phyloP scores from a whole-genome alignment of 2,797 vertebrate species.

The Bovichtus variegatus region DNA sequence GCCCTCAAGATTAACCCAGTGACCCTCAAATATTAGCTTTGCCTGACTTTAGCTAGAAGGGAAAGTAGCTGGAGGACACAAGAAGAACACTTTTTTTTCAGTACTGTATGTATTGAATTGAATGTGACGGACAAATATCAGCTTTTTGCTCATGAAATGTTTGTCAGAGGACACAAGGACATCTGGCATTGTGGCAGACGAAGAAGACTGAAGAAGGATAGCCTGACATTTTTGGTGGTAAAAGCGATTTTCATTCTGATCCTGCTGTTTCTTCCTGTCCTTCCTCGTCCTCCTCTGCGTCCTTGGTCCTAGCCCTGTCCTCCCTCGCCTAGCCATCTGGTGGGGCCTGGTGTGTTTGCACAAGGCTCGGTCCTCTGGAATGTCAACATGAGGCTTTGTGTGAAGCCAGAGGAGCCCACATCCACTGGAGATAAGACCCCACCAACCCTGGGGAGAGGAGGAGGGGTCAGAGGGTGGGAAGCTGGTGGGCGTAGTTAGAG shows the following conservation, averaged over 20 bases:
- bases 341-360: conserved; percentile 81
- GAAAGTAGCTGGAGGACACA: conserved; percentile 25
- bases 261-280: conserved; percentile 53
- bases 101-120: not conserved
- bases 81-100: conserved; percentile 8
- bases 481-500: conserved; percentile 36
- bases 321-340: conserved; percentile 76
- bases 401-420: conserved; percentile 78
- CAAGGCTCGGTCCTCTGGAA: conserved; percentile 85
- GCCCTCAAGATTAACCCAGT: conserved; percentile 70
- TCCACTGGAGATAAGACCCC: conserved; percentile 78
- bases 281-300: conserved; percentile 50
- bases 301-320: conserved; percentile 60
- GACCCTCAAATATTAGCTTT: conserved; percentile 73
- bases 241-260: conserved; percentile 41
- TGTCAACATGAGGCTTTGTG: conserved; percentile 85
- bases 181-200: conserved; percentile 28
- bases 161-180: conserved; percentile 2
- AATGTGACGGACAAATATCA: not conserved
- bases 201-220: conserved; percentile 24
- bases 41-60: conserved; percentile 47
- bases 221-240: conserved; percentile 50
- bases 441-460: conserved; percentile 50
- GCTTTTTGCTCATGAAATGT: conserved; percentile 18
- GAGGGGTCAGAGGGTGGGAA: conserved; percentile 41